These are phyloP conservation scores for Porphyrio hochstetteri DNA, from an alignment of 2,113 vertebrate genomes.

Conservation along the genomic window DNA sequence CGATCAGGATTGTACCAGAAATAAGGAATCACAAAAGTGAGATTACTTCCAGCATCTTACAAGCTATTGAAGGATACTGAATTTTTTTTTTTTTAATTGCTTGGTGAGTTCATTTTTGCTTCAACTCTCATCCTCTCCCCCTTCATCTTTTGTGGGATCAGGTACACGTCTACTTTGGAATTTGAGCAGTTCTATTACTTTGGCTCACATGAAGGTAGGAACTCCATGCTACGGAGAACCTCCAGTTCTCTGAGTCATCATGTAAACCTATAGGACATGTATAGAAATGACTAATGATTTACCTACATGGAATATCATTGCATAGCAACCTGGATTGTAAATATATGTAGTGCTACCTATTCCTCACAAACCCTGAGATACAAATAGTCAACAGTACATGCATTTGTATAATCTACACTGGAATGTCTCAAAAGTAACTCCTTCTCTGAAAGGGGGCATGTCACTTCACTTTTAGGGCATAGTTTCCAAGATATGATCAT, in stretches of 20 bases:
- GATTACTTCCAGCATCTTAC: neutral
- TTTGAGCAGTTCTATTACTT: neutral
- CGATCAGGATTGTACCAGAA: neutral
- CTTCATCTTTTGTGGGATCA: neutral
- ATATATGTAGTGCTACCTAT: neutral
- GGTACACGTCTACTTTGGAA: neutral
- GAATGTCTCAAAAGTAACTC: neutral
- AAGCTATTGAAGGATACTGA: neutral
- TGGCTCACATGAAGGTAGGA: neutral
- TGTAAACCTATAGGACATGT: neutral
- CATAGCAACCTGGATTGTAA: neutral
- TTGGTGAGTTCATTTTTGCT: neutral
- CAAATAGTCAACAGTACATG: neutral
- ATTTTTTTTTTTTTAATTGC: no score
- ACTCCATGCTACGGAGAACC: neutral
- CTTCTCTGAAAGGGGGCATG: neutral
- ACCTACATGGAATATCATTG: neutral
- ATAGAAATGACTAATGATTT: conserved; percentile 39
- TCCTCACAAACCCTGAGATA: neutral
- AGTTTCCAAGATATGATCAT: neutral
- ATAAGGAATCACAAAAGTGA: neutral
- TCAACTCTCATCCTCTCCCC: neutral
- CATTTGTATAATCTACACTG: neutral
- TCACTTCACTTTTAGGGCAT: neutral
- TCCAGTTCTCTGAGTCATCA: conserved; percentile 9